These are phyloP conservation scores for Agelas oroides DNA, from an alignment of 37 sponge, comb jelly and placozoan species.

Conservation along the genomic window DNA sequence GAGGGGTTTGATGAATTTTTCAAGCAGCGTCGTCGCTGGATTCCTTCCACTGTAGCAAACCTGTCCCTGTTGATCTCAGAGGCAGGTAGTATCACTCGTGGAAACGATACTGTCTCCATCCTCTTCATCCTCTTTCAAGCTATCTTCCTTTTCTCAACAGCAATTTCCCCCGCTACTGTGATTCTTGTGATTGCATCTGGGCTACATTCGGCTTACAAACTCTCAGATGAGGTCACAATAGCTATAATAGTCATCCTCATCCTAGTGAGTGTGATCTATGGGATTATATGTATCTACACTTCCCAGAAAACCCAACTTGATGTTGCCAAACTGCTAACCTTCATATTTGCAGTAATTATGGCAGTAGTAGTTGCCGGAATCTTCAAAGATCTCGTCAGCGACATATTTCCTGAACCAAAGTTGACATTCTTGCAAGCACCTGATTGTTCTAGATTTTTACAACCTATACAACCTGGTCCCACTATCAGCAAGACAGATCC, in stretches of 20 bases:
- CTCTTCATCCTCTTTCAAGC: conserved; percentile 82
- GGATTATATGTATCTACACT: conserved; percentile 56
- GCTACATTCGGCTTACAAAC: conserved; percentile 31
- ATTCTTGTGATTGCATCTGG: conserved; percentile 81
- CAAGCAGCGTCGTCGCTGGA: conserved; percentile 87
- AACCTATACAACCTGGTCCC: neutral
- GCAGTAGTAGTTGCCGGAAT: conserved; percentile 67
- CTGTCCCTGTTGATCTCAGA: conserved; percentile 60
- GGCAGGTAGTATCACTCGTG: conserved; percentile 40
- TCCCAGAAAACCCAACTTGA: conserved; percentile 61
- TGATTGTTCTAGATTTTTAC: neutral
- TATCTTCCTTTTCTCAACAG: conserved; percentile 72
- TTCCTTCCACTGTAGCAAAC: conserved; percentile 88
- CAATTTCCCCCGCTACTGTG: conserved; percentile 83
- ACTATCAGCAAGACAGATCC: too few relatives aligned
- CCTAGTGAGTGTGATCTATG: conserved; percentile 50
- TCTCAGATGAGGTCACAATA: neutral
- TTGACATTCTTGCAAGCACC: neutral
- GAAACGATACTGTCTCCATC: conserved; percentile 66
- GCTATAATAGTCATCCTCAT: conserved; percentile 20
- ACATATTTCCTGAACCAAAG: conserved; percentile 11
- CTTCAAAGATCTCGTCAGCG: conserved; percentile 17
- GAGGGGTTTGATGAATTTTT: conserved; percentile 82
- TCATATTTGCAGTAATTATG: conserved; percentile 80
- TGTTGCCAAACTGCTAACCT: conserved; percentile 68